Base-by-base conservation (phyloP, 2,888 invertebrate genomes). In the Heliconius ismenius region DNA sequence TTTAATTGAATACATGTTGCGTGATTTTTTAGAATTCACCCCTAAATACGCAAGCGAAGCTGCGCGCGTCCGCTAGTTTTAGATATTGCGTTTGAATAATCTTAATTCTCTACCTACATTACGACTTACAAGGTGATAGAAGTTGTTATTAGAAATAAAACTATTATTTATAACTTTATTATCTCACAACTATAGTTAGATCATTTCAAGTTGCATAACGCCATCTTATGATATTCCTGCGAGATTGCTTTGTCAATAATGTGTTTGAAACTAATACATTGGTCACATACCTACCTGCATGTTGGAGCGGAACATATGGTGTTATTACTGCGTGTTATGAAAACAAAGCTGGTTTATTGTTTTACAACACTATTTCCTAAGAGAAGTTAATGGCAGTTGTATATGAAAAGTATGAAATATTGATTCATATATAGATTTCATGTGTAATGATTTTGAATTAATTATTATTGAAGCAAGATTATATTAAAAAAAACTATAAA, bases 191-290 rank as follows among this genome's bases (percentile, higher is more conserved):
- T 49, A 1, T 18, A 49, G 6, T 18, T 43, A 43, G 43, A 43
- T 43, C 15, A 49, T 49, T 49, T 70, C 7, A 28, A 69, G 15
- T 75, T 79, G 75, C 75, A 75, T 75, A 73, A 79, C 43, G 28
- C 65, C 72, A 49, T 58, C 32, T 69, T 58, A 39, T 28, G 18
- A 32, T 73, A 78, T 72, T 76, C 76, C 72, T 65, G 43, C 13
- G 74, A 79, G 79, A 81, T 82, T 80, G 78, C 79, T 77, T 76
- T 78, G 81, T 81, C 82, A 81, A 81, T 81, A 80, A 72, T 79
- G 73, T 76, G 78, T 74, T 76, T 78, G 81, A 78, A 80, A 81
- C 82, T 82, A 85, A 83, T 81, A 81, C 81, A 81, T 83, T 76
- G 81, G 83, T 83, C 83, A 84, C 83, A 83, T 82, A 74, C 73